Evolutionary conservation across 1,140 invertebrate genomes (phyloP), one percentile per base, ranked within the genome.

Genomic region (Cardiocondyla obscurior): DNA sequence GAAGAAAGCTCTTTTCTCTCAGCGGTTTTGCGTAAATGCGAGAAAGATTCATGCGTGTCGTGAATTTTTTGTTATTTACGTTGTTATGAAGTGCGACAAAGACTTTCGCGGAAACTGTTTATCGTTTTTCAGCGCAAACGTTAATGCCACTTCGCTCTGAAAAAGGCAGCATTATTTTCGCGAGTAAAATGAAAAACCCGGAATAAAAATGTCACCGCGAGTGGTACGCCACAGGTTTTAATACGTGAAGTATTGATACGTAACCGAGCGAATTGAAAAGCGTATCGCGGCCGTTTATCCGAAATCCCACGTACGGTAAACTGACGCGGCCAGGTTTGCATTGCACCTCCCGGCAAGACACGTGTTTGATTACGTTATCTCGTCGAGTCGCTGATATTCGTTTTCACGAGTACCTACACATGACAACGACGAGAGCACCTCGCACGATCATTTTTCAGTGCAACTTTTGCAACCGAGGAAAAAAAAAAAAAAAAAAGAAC

Each of bases 351-450:
- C 49, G 53, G 39, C 16, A 44, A 76, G 73, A 76, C 73, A 49
- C 42, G 19, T 25, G 42, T 64, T 49, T 64, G 73, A 76, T 64
- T 49, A 65, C 62, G 62, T 22, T 69, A 77, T 77, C 74, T 53
- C 30, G 60, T 28, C 74, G 57, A 64, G 42, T 33, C 30, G 44
- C 12, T 60, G 44, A 28, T 77, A 53, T 77, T 46, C 33, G 39
- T 42, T 53, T 53, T 33, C 46, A 55, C 22, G 74, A 49, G 46
- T 46, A 19, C 7, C n/a, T n/a, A 30, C 19, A 44, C 28, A 64
- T 16, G 72, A 76, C 39, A 72, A 10, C 10, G 58, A 36, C 19
- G 58, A 12, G 42, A 46, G 19, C 39, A 67, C 7, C 22, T 10
- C 33, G 62, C 16, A 33, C n/a, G 16, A 25, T 67, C 44, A 77